Evolutionary conservation across 1,140 invertebrate genomes (phyloP).

Genomic region (Delia radicum): DNA sequence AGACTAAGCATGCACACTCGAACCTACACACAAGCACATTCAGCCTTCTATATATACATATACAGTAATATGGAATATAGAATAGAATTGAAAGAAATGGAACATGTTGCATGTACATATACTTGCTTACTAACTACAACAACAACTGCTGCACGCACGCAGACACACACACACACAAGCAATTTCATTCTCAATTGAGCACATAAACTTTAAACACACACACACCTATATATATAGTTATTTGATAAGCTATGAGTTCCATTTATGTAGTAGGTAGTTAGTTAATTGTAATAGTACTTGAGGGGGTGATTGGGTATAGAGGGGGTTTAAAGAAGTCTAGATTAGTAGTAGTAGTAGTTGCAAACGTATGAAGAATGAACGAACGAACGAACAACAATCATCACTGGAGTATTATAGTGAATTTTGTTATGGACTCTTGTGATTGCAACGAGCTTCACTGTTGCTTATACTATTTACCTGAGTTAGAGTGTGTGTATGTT

Average conservation of each 20-base stretch:
- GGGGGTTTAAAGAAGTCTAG: not conserved
- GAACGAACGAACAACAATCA: not conserved
- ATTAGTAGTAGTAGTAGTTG: constrained; percentile 5
- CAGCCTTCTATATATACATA: too few species aligned
- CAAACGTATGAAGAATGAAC: too few species aligned
- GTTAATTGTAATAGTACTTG: not conserved
- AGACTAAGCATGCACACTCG: too few species aligned
- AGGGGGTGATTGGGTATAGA: too few species aligned
- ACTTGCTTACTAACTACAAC: not conserved
- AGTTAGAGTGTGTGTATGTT: not conserved
- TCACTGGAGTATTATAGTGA: not conserved
- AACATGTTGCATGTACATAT: not conserved
- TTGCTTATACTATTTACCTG: not conserved
- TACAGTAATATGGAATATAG: not conserved
- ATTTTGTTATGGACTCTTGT: not conserved
- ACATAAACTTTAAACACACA: not conserved
- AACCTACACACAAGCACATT: too few species aligned
- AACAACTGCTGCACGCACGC: not conserved
- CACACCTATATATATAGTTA: not conserved
- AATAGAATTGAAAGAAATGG: not conserved
- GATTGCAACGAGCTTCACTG: not conserved
- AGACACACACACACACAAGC: not conserved
- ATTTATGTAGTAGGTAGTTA: not conserved
- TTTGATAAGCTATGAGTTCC: constrained; percentile 1
- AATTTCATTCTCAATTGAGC: constrained; percentile 21